Evolutionary conservation across 2,797 vertebrate genomes (phyloP).

Genomic region (Sebastes diaconus): DNA sequence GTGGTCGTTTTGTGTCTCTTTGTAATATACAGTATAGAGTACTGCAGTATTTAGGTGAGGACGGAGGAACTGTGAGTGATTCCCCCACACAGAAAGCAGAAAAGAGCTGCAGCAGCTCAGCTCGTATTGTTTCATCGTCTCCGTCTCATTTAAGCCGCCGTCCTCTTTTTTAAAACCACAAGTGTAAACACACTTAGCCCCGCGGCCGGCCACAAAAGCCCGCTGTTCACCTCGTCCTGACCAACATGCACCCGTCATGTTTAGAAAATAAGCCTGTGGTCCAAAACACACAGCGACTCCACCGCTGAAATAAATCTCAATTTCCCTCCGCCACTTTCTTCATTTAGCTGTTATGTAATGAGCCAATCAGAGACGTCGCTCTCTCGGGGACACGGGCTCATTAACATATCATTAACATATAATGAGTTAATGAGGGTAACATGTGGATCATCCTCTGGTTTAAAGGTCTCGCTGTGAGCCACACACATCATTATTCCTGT

Average conservation of each 20-base stretch:
- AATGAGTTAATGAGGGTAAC: not conserved
- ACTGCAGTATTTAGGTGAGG: not conserved
- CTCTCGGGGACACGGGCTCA: not conserved
- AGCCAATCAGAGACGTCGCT: slow-evolving; percentile 28
- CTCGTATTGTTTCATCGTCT: slow-evolving; percentile 39
- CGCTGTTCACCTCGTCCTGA: slow-evolving; percentile 75
- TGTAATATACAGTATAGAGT: too few species aligned
- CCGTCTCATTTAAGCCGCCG: slow-evolving; percentile 32
- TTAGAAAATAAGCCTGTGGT: slow-evolving; percentile 76
- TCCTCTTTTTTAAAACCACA: slow-evolving; percentile 69
- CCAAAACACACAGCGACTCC: slow-evolving; percentile 77
- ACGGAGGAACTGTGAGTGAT: not conserved
- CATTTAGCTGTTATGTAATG: slow-evolving; percentile 70
- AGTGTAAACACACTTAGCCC: slow-evolving; percentile 79
- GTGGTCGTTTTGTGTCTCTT: too few species aligned
- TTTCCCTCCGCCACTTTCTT: slow-evolving; percentile 75
- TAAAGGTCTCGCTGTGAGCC: slow-evolving; percentile 16
- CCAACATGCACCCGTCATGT: slow-evolving; percentile 74
- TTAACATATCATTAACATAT: not conserved
- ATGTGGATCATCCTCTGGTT: slow-evolving; percentile 21
- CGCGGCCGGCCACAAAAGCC: slow-evolving; percentile 73
- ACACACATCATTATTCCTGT: slow-evolving; percentile 43
- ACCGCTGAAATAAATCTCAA: slow-evolving; percentile 80
- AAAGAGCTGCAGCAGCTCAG: not conserved
- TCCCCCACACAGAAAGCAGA: not conserved